Evolutionary conservation across 2,113 vertebrate species (phyloP).

Genomic region (Heterotis niloticus): DNA sequence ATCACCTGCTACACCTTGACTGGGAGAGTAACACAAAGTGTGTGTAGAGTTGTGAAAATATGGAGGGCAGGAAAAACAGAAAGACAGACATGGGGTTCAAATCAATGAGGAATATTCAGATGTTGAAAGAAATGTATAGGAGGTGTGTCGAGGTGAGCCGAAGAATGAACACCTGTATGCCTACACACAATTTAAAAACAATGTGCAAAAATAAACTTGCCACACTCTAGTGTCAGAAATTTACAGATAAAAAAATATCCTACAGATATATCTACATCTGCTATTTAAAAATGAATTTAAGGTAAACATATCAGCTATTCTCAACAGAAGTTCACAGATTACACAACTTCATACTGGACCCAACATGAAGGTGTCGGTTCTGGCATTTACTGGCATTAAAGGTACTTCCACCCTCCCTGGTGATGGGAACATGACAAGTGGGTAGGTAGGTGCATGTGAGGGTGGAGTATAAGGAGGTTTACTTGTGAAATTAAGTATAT

Average conservation of each 20-base stretch:
- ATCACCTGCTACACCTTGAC: neutral
- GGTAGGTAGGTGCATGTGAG: slow-evolving; percentile 12
- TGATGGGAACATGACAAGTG: slow-evolving; percentile 7
- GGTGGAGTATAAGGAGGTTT: slow-evolving; percentile 29
- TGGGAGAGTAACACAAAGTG: slow-evolving; percentile 37
- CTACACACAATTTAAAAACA: no score
- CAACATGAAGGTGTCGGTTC: neutral
- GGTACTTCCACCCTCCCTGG: neutral
- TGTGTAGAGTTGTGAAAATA: slow-evolving; percentile 32
- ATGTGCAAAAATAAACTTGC: no score
- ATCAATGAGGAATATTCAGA: neutral
- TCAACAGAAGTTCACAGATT: no score
- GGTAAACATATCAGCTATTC: no score
- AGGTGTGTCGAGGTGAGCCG: neutral
- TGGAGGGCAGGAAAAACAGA: neutral
- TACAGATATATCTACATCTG: no score
- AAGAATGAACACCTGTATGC: neutral
- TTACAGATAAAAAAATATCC: no score
- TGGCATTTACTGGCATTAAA: neutral
- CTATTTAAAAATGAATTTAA: no score
- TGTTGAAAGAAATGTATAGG: neutral
- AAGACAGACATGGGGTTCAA: neutral
- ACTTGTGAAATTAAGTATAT: slow-evolving; percentile 69
- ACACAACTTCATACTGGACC: no score
- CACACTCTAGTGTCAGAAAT: no score